A percentile compares a stretch with the other conserved stretches of the same genome.
phyloP scores from a whole-genome alignment of 2,888 invertebrate genomes.

The Eulithis prunata region DNA sequence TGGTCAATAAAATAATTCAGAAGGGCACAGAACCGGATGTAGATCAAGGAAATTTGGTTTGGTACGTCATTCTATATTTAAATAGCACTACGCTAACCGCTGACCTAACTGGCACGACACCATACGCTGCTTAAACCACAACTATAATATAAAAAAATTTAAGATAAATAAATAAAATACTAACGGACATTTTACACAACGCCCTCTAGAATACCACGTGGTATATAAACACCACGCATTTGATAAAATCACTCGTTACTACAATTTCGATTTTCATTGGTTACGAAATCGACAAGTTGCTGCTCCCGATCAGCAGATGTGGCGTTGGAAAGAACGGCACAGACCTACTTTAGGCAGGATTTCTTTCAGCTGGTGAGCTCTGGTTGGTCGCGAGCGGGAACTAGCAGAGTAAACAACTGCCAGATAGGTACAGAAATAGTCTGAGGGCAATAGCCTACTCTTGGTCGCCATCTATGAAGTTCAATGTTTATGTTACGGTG shows the following conservation, averaged over 20 bases:
- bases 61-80: slow-evolving; percentile 69
- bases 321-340: background rate
- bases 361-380: slow-evolving; percentile 23
- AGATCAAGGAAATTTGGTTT: slow-evolving; percentile 67
- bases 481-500: slow-evolving; percentile 46
- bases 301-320: background rate
- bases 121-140: slow-evolving; percentile 33
- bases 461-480: slow-evolving; percentile 49
- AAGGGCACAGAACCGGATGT: slow-evolving; percentile 63
- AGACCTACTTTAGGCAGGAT: slow-evolving; percentile 11
- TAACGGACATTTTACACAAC: too few relatives aligned
- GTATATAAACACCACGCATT: background rate
- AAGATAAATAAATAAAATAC: too few relatives aligned
- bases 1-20: slow-evolving; percentile 27
- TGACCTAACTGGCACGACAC: slow-evolving; percentile 68
- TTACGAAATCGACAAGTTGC: background rate
- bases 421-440: slow-evolving; percentile 57
- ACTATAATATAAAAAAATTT: too few relatives aligned
- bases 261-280: background rate
- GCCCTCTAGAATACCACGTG: too few relatives aligned
- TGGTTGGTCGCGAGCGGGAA: slow-evolving; percentile 35
- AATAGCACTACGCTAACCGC: slow-evolving; percentile 59
- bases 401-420: slow-evolving; percentile 59
- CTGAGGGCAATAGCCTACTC: slow-evolving; percentile 63
- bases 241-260: background rate